Base-by-base conservation (phyloP, 2,888 invertebrate species). In the Augiades crinisus region DNA sequence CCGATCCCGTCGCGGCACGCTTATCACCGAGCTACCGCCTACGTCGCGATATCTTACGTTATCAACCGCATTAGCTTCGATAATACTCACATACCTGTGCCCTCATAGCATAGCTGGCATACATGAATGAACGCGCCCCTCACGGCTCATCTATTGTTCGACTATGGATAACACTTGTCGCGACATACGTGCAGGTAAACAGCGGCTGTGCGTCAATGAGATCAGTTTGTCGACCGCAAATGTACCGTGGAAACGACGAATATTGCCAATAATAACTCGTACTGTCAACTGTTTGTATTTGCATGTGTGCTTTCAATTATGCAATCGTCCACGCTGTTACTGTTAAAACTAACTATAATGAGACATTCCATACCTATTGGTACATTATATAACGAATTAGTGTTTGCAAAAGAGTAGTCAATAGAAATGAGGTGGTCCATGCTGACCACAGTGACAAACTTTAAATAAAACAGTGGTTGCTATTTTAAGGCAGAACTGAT, bases 11-110 rank as follows among this genome's bases (percentile, higher is more conserved):
- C 37, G 37, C 50, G 59, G 53, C 53, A 50, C 43, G 57, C 65
- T 67, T 69, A 70, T 70, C 68, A 65, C 33, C 38, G 54, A 55
- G 78, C 77, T 79, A 60, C 62, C 61, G 77, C 79, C 75, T 80
- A 78, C 78, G 75, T 67, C 64, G 67, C 60, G 62, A 68, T 78
- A 78, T 72, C 69, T 59, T 61, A 62, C 66, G 16, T 50, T 81
- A 81, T 80, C 82, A 77, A 75, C 75, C 71, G 72, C 72, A 76
- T 73, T 74, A 72, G 64, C 67, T 59, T 59, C 71, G 79, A 79
- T 82, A 83, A 73, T 67, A 62, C 64, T 64, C 60, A 67, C 72
- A 76, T 81, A 81, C 80, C 76, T 81, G 78, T 67, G 62, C 62
- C 67, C 60, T 61, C 67, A 67, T 68, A 60, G 63, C 60, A 56